Conservation (phyloP, 1,140 invertebrate species). For the Caenorhabditis latens region DNA sequence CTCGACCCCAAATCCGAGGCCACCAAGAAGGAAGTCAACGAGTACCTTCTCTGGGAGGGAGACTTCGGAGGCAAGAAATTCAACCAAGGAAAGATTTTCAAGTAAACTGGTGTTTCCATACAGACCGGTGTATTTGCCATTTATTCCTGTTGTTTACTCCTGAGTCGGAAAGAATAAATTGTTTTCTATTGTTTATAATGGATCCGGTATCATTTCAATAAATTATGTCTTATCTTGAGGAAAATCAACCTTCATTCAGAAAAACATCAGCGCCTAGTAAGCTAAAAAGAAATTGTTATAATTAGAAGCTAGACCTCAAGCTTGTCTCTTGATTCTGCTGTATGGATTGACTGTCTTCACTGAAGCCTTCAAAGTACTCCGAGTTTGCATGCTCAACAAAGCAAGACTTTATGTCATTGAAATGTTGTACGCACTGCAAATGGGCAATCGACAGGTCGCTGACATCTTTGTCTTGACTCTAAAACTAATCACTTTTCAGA, state of each 20-base stretch:
- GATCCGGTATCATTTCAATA: slow-evolving; percentile 35
- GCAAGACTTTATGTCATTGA: slow-evolving; percentile 58
- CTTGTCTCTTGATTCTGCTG: slow-evolving; percentile 1
- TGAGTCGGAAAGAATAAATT: slow-evolving; percentile 52
- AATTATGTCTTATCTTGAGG: slow-evolving; percentile 16
- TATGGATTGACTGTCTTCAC: not conserved
- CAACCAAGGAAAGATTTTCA: slow-evolving; percentile 99
- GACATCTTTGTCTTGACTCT: slow-evolving; percentile 31
- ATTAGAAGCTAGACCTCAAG: slow-evolving; percentile 7
- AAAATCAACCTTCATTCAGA: not conserved
- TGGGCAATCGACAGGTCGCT: slow-evolving; percentile 32
- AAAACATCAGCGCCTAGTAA: not conserved
- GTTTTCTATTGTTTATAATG: slow-evolving; percentile 45
- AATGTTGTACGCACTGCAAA: slow-evolving; percentile 54
- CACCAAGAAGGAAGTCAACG: slow-evolving; percentile 90
- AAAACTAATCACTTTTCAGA: not conserved
- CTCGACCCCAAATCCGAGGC: slow-evolving; percentile 86
- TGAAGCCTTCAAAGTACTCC: slow-evolving; percentile 50
- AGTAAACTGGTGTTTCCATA: slow-evolving; percentile 81
- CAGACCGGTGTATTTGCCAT: slow-evolving; percentile 54
- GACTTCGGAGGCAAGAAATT: slow-evolving; percentile 91
- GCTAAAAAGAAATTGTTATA: not conserved
- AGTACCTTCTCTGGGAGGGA: slow-evolving; percentile 92
- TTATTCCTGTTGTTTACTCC: slow-evolving; percentile 35
- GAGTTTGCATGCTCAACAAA: slow-evolving; percentile 53